Evolutionary conservation across 2,113 vertebrate genomes (phyloP), one percentile per base, ranked within the genome.

Genomic region (Neogale vison): DNA sequence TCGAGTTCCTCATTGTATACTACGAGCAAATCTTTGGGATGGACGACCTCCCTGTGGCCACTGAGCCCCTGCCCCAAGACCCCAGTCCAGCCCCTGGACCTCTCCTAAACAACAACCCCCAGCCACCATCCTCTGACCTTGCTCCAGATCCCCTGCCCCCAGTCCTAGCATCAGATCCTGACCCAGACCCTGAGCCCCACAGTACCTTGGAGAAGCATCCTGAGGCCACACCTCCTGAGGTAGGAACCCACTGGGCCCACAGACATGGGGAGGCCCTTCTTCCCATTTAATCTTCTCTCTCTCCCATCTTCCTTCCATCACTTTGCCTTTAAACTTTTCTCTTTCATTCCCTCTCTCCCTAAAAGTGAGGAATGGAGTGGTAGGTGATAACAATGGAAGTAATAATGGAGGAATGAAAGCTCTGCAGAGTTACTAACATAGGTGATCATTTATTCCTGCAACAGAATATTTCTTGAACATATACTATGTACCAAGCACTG

Each of bases 1-100:
- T 99, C 17, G 99, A 99, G 98, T 99, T 99, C 98, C 99, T 99
- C 97, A 99, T 99, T 52, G 92, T 98, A 21, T 98, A 99, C 98
- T 98, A 99, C 0, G 97, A 99, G 31, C 96, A 98, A 82, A 83
- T 99, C 45, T 99, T 99, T 8, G 98, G 99, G 71, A 96, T 98
- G 92, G 93, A 99, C 0, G 98, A 98, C 61, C 99, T 96, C 90
- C 97, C 86, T 88, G 96, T 59, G 76, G 82, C 39, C 93, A 31
- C 87, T 0, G 95, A 98, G 77, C 55, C 87, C 23, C 76, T 11
- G 6, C 67, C 63, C 76, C 97, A 26, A 82, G 77, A 96, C 50
- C 50, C 93, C 69, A 91, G 92, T 87, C 88, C 77, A 4, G 34
- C 15, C 24, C 77, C 92, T 0, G 84, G 6, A 11, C 20, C 26